Base-by-base conservation (phyloP, 2,888 invertebrate genomes). In the Timandra comae region DNA sequence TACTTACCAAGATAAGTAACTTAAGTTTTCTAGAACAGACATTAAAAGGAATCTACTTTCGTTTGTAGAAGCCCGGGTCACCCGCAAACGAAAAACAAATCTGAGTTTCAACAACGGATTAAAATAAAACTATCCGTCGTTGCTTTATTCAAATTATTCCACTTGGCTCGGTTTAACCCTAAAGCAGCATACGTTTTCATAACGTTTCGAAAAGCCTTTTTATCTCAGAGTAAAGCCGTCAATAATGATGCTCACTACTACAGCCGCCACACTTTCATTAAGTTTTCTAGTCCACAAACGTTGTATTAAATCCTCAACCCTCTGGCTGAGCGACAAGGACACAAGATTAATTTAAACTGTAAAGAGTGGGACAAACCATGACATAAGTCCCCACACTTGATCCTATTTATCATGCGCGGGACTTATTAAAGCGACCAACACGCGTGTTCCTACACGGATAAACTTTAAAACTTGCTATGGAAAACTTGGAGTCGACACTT, bases 361-460 rank as follows among this genome's bases (percentile, higher is more conserved):
- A 46, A 29, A 42, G 57, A 70, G 43, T 55, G 56, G 48, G 69
- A 70, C 43, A 56, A 53, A 57, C 49, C 25, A 51, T 41, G 33
- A 33, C 41, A 47, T 54, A 63, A 47, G 61, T 55, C 60, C 63
- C 65, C 53, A 56, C 64, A 70, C 72, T 77, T 81, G 74, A 81
- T 82, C 78, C 78, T 78, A 78, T 82, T 82, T 81, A 78, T 78
- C 76, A 78, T 77, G 67, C 69, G 63, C 64, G 61, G 63, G 69
- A 73, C 76, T 81, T 80, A 84, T 82, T 82, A 80, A 82, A 79
- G 74, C 74, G 67, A 73, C 74, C 75, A 63, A 74, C 74, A 70
- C 66, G 69, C 71, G 68, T 72, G 73, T 59, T 77, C 60, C 69
- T 71, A 55, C 62, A 48, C 44, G 56, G 63, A 48, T 53, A 66